Evolutionary conservation across 2,113 vertebrate genomes (phyloP), one percentile per base, ranked within the genome.

Genomic region (Odocoileus virginianus): DNA sequence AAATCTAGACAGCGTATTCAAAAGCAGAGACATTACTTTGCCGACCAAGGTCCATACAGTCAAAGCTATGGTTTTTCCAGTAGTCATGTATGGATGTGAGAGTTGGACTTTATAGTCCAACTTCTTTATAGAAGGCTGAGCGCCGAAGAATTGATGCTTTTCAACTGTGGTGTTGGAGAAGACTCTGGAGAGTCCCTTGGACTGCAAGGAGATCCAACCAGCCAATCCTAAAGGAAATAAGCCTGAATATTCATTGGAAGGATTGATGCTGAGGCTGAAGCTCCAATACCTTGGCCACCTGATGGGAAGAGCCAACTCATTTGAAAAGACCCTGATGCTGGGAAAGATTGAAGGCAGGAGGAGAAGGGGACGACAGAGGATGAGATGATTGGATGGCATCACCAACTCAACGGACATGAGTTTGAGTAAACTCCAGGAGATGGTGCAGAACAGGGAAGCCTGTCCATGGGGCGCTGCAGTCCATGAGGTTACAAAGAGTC

Each of bases 111-210:
- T 50, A 50, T 2, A 50, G 8, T 47, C 45, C 45, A 47, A 47
- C 45, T 47, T 47, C 45, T 47, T 47, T 47, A 47, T 47, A 47
- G 67, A 71, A 71, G 67, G 4, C 67, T 71, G n/a, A 71, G n/a
- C 0, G 0, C 10, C 0, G 0, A 40, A 71, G 67, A 71, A 71
- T 23, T 40, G n/a, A 40, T 71, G 67, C n/a, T 71, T 23, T 40
- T 40, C 10, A 71, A 71, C 67, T 71, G 19, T 40, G 67, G 67
- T 40, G 10, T 3, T 40, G 67, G 67, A 71, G 67, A 71, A 40
- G 67, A 40, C n/a, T 71, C 67, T 40, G 23, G 67, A 71, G 67
- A 71, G n/a, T 71, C n/a, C 67, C 9, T 13, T 40, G n/a, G n/a
- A 71, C 67, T 12, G n/a, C 67, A 71, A 40, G 67, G 67, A 71